Conservation (phyloP, 2,888 invertebrate species). For the Halictus ligatus region DNA sequence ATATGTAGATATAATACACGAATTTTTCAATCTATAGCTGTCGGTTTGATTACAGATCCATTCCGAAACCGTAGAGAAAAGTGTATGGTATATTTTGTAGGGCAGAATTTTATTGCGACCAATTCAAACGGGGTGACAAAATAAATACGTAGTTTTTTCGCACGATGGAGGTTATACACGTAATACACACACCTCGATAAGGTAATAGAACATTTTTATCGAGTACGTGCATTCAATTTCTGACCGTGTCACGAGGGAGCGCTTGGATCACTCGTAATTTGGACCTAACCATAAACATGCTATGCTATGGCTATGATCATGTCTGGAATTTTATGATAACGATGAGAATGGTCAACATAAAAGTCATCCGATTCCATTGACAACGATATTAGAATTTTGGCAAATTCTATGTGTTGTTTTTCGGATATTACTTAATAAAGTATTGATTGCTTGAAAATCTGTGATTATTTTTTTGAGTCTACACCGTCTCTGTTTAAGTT, state of each 20-base stretch:
- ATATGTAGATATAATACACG: neutral
- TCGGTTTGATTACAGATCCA: neutral
- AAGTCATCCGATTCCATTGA: neutral
- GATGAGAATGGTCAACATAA: neutral
- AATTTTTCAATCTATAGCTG: neutral
- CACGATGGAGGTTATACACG: neutral
- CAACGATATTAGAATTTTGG: neutral
- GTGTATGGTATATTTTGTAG: neutral
- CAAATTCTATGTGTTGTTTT: neutral
- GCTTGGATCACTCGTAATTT: neutral
- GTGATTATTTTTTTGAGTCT: neutral
- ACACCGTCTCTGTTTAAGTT: neutral
- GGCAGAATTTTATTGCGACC: neutral
- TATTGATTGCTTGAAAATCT: neutral
- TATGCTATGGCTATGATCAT: neutral
- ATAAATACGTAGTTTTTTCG: neutral
- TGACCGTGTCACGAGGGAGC: conserved; percentile 5
- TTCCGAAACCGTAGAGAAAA: neutral
- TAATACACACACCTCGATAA: neutral
- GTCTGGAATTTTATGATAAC: neutral
- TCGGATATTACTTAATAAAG: neutral
- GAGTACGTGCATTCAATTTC: neutral
- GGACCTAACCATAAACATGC: neutral
- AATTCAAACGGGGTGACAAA: neutral
- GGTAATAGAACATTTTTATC: conserved; percentile 24